Percentiles rank a stretch among this genome's conserved stretches.
Evolutionary conservation across 2,888 invertebrate genomes (phyloP).

Genomic region (Linnaemya vulpina): DNA sequence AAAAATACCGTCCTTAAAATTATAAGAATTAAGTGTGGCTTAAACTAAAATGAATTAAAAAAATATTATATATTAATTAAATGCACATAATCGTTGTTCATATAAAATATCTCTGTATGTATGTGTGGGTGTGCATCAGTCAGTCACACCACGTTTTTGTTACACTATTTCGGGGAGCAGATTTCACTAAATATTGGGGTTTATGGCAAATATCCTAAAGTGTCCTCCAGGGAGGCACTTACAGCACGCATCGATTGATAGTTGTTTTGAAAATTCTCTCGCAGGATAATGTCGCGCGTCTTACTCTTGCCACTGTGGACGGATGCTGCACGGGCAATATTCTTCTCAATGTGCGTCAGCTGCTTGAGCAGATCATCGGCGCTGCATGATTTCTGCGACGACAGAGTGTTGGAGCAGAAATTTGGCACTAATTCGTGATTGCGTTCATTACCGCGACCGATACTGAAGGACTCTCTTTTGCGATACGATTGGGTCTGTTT

Average conservation of each 20-base stretch:
- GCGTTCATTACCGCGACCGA: slow-evolving; percentile 75
- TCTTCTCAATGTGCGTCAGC: slow-evolving; percentile 79
- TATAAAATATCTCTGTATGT: background rate
- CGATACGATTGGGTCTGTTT: slow-evolving; percentile 74
- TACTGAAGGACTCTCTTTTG: slow-evolving; percentile 78
- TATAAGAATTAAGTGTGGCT: background rate
- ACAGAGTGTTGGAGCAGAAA: slow-evolving; percentile 70
- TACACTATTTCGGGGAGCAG: slow-evolving; percentile 10
- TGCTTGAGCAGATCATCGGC: slow-evolving; percentile 81
- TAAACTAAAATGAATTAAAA: slow-evolving; percentile 4
- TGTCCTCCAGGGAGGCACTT: slow-evolving; percentile 83
- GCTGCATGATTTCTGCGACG: slow-evolving; percentile 79
- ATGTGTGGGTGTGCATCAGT: background rate
- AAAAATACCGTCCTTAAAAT: background rate
- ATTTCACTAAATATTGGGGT: background rate
- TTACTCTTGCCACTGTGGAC: slow-evolving; percentile 74
- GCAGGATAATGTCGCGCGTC: slow-evolving; percentile 68
- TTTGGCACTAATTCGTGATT: slow-evolving; percentile 70
- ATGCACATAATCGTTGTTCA: slow-evolving; percentile 53
- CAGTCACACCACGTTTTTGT: background rate
- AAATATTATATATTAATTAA: slow-evolving; percentile 60
- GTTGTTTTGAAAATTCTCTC: slow-evolving; percentile 75
- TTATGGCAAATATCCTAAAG: slow-evolving; percentile 83
- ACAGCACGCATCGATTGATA: slow-evolving; percentile 82
- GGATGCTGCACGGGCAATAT: slow-evolving; percentile 74